Base-by-base conservation (phyloP, 2,113 vertebrate genomes). In the Mohoua ochrocephala region DNA sequence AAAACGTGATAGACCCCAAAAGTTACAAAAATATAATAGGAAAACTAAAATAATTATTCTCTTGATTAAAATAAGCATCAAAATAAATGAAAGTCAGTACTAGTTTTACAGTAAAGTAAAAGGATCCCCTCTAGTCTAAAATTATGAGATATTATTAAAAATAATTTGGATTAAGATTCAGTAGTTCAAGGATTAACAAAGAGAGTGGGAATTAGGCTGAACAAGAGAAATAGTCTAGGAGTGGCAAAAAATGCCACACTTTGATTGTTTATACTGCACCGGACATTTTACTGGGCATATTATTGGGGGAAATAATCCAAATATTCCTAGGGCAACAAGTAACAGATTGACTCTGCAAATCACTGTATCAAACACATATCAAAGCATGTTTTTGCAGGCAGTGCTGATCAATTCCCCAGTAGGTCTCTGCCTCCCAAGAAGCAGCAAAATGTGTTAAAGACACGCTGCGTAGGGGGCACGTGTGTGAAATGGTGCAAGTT, bases 401-500 rank as follows among this genome's bases (percentile, higher is more conserved):
- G 42, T 80, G 26, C 35, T 80, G 54, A 47, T 50, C 35, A 37
- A 16, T 52, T 49, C 26, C 28, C 19, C 17, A 28, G 30, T 3
- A 63, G 11, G 21, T 20, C 30, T 54, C 28, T 65, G 35, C 42
- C 27, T 68, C 85, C 45, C 37, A 61, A 30, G 35, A 52, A 52
- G 44, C 8, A n/a, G 15, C 7, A 61, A 26, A 63, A 47, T 31
- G 22, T 21, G 8, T 1, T 33, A 60, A 73, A 11, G 28, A 65
- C n/a, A 28, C 11, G 1, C 7, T 74, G 35, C 28, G 20, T 6
- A 8, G 8, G 13, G 6, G 4, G 3, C 11, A 10, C 1, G 6
- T 8, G 30, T 24, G 8, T 47, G 31, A 70, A 84, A 74, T 21
- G 15, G 28, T 17, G 44, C 22, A 47, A n/a, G 4, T 53, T 73